phyloP scores from a whole-genome alignment of 2,888 invertebrate genomes.

The Drosophila birchii region DNA sequence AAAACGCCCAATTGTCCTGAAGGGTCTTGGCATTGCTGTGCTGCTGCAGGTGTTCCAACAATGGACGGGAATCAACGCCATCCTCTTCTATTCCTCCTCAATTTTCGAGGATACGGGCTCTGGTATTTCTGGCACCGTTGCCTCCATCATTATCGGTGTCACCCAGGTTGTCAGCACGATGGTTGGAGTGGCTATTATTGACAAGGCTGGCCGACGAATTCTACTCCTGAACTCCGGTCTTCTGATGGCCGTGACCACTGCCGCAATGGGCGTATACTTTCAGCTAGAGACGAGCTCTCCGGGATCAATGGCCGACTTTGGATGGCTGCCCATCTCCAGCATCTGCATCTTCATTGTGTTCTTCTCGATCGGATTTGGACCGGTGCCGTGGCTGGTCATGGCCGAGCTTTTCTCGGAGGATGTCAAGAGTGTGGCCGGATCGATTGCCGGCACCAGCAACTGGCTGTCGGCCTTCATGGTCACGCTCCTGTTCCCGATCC shows the following conservation, averaged over 20 bases:
- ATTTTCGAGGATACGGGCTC: constrained; percentile 87
- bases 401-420: constrained; percentile 92
- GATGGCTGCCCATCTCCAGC: constrained; percentile 90
- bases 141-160: constrained; percentile 91
- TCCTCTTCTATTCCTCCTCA: constrained; percentile 90
- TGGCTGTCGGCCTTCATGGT: constrained; percentile 92
- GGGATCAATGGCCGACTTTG: constrained; percentile 85
- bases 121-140: constrained; percentile 86
- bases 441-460: constrained; percentile 91
- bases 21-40: constrained; percentile 89
- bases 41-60: constrained; percentile 95
- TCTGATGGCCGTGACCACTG: constrained; percentile 88
- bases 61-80: constrained; percentile 92
- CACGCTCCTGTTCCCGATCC: constrained; percentile 88
- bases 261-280: constrained; percentile 90
- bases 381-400: constrained; percentile 90
- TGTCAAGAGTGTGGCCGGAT: constrained; percentile 90
- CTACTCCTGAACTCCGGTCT: constrained; percentile 90
- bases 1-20: constrained; percentile 86
- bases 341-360: constrained; percentile 91
- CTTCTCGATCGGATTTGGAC: constrained; percentile 93
- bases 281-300: constrained; percentile 73
- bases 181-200: constrained; percentile 90
- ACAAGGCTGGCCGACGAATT: constrained; percentile 90
- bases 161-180: constrained; percentile 89